Conservation (phyloP, 2,888 invertebrate species). For the Ecliptopera silaceata region DNA sequence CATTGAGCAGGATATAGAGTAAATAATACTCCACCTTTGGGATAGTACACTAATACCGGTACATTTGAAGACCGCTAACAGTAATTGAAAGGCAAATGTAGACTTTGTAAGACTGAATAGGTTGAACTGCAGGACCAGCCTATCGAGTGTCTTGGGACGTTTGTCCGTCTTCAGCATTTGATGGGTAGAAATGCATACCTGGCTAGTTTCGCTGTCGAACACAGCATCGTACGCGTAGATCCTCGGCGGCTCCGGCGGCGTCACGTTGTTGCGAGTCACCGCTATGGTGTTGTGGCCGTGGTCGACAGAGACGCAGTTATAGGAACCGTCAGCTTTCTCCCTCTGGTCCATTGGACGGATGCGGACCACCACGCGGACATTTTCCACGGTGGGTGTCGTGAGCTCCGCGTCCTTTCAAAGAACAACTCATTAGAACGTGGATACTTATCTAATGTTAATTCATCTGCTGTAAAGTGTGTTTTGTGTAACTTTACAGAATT, state of each 20-base stretch:
- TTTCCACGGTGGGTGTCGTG: slow-evolving; percentile 89
- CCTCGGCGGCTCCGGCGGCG: slow-evolving; percentile 90
- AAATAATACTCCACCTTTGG: no score
- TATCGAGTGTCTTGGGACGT: no score
- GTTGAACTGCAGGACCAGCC: no score
- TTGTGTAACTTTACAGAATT: no score
- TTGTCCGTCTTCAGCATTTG: no score
- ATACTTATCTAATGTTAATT: no score
- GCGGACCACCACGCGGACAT: slow-evolving; percentile 97
- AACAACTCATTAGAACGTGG: not conserved
- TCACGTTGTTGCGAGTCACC: slow-evolving; percentile 88
- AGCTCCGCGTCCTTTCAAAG: slow-evolving; percentile 72
- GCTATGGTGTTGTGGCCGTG: slow-evolving; percentile 89
- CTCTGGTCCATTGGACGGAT: slow-evolving; percentile 95
- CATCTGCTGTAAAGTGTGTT: no score
- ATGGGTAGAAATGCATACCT: slow-evolving; percentile 7
- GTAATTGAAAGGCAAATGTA: no score
- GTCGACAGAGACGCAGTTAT: slow-evolving; percentile 90
- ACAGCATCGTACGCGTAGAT: slow-evolving; percentile 97
- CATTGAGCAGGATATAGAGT: no score
- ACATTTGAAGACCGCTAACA: no score
- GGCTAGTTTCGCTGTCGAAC: slow-evolving; percentile 88
- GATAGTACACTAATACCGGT: no score
- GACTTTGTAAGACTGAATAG: no score
- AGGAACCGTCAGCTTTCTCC: slow-evolving; percentile 88